Base-by-base conservation (phyloP, 2,113 vertebrate species). In the Panthera tigris region DNA sequence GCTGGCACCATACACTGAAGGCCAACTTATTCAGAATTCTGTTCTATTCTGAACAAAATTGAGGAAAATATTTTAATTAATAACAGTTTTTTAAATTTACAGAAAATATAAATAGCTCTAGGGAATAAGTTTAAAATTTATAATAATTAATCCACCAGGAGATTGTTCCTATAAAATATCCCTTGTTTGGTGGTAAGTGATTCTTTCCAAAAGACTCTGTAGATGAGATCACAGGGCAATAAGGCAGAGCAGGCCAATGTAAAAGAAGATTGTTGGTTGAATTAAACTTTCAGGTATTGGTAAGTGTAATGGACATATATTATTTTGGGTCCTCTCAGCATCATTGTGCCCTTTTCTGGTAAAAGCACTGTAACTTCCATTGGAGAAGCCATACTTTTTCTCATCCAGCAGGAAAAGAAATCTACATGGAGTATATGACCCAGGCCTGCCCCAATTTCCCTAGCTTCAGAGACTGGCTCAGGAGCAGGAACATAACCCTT, bases 81-180 rank as follows among this genome's bases (percentile, higher is more conserved):
- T 31, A 66, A 71, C 68, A 68, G 29, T 6, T 61, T 92, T 79
- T 63, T 66, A 79, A 50, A 87, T 65, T 93, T 87, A 55, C 41
- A 57, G 68, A 86, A 73, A 90, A 86, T 94, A 65, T 36, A 92
- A 94, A 86, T 82, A 69, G 19, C 52, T 23, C 83, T 80, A 88
- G 69, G 18, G 39, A 89, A 95, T 52, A 41, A 82, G 25, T 57
- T 79, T 36, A 33, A 92, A 83, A 31, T 92, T 65, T 91, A 36
- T 39, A 52, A 36, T 76, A 78, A 76, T 68, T 79, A 86, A 87
- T 83, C 63, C 36, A 71, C 80, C 68, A 83, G 57, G 61, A 57
- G 63, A 27, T 81, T 78, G 12, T 76, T 52, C 45, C 50, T 61
- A 65, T 83, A 50, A 45, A 36, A 15, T 9, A 23, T n/a, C 52